Evolutionary conservation across 2,797 vertebrate species (phyloP).

Genomic region (Neoniphon sammara): DNA sequence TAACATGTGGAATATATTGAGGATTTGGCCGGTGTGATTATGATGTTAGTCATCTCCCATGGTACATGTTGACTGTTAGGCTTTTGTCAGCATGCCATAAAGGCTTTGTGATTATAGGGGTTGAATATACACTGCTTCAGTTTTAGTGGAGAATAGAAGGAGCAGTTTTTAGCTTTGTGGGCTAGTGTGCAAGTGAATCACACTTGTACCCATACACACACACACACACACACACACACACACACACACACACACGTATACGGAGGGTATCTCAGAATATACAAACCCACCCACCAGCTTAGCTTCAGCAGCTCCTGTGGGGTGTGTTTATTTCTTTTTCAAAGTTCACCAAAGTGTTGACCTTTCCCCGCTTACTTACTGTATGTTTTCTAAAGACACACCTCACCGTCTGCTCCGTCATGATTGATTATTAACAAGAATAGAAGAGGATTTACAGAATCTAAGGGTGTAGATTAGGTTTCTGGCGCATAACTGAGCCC

Average conservation of each 20-base stretch:
- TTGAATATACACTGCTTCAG: constrained; percentile 21
- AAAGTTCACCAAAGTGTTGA: constrained; percentile 5
- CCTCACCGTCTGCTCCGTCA: constrained; percentile 1
- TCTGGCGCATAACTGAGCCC: constrained; percentile 19
- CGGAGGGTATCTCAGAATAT: background rate
- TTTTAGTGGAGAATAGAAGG: constrained; percentile 5
- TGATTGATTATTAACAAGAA: background rate
- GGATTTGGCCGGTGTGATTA: constrained; percentile 64
- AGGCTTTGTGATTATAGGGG: constrained; percentile 14
- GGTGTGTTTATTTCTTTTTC: constrained; percentile 4
- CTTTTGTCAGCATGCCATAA: constrained; percentile 2
- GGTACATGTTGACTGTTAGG: constrained; percentile 21
- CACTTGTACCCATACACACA: background rate
- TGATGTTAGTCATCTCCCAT: constrained; percentile 72
- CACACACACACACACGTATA: background rate
- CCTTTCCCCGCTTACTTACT: constrained; percentile 1
- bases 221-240: background rate
- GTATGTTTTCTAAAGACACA: constrained; percentile 13
- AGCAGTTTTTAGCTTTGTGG: constrained; percentile 6
- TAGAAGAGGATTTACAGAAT: constrained; percentile 12
- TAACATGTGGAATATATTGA: constrained; percentile 73
- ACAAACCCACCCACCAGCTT: background rate
- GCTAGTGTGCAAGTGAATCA: background rate
- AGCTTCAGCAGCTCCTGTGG: constrained; percentile 3
- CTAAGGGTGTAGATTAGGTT: background rate